phyloP scores from a whole-genome alignment of 1,140 invertebrate genomes.

The Idris sp. region DNA sequence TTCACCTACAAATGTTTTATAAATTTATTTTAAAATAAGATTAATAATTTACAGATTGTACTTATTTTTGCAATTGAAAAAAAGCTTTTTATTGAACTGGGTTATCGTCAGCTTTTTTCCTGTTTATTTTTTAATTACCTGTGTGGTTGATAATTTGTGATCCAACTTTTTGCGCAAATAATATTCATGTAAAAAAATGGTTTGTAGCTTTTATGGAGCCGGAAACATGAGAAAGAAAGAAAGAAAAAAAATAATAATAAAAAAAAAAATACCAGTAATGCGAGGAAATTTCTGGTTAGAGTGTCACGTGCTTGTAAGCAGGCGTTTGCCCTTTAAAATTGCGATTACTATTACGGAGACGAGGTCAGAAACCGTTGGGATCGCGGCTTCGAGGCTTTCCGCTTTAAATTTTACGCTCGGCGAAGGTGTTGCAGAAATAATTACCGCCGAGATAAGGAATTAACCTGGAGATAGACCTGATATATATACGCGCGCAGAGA shows the following conservation, averaged over 20 bases:
- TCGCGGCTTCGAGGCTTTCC: conserved; percentile 41
- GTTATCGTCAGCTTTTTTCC: too few species aligned
- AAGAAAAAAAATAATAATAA: conserved; percentile 28
- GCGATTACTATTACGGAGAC: conserved; percentile 24
- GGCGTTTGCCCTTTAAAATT: conserved; percentile 47
- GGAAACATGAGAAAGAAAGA: conserved; percentile 25
- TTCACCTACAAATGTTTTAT: too few species aligned
- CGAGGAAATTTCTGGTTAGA: conserved; percentile 47
- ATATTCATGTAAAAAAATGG: conserved; percentile 10
- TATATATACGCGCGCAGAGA: conserved; percentile 7
- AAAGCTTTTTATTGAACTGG: too few species aligned
- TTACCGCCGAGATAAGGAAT: conserved; percentile 28
- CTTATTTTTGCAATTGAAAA: too few species aligned
- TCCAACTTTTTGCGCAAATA: conserved; percentile 11
- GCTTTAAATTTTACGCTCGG: conserved; percentile 35
- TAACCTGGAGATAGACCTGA: conserved; percentile 31
- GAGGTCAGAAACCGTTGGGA: conserved; percentile 21
- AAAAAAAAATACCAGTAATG: conserved; percentile 27
- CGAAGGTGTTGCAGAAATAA: conserved; percentile 36
- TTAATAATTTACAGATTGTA: too few species aligned
- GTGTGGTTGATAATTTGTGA: background rate
- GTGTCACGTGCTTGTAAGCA: conserved; percentile 49
- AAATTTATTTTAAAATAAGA: too few species aligned
- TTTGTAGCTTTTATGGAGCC: conserved; percentile 29
- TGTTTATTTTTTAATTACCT: background rate